Evolutionary conservation across 1,140 invertebrate species (phyloP).

Genomic region (Bombus sibiricus): DNA sequence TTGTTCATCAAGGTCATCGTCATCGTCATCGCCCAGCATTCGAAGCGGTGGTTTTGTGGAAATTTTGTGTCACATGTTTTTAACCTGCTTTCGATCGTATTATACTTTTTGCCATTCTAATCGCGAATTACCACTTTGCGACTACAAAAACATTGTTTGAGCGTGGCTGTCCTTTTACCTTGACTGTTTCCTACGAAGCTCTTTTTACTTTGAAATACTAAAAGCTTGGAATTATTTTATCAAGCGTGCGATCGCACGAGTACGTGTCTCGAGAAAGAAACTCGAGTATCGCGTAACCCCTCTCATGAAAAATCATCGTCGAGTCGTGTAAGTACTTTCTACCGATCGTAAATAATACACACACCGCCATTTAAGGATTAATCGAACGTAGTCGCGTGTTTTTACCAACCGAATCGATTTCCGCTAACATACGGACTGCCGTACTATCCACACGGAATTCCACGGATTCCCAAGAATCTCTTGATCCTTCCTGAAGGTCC

Average conservation of each 20-base stretch:
- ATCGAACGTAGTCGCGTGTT: neutral
- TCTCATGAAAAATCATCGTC: neutral
- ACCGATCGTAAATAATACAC: neutral
- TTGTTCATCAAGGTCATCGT: neutral
- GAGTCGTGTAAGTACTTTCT: neutral
- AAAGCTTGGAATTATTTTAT: too few species aligned
- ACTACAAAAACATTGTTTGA: too few species aligned
- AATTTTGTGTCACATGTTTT: neutral
- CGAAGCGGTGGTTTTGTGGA: neutral
- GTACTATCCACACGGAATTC: neutral
- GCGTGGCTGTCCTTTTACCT: too few species aligned
- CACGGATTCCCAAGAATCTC: neutral
- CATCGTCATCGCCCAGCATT: neutral
- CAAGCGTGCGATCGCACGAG: too few species aligned
- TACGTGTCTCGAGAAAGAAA: neutral
- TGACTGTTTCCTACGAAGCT: too few species aligned
- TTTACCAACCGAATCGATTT: neutral
- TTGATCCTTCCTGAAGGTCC: neutral
- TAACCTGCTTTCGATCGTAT: fast-evolving
- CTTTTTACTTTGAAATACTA: too few species aligned
- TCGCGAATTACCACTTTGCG: too few species aligned
- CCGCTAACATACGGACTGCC: neutral
- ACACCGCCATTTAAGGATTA: neutral
- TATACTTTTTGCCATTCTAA: neutral
- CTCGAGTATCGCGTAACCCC: neutral